These are phyloP conservation scores for Tuta absoluta DNA, from an alignment of 2,888 invertebrate genomes.

Conservation along the genomic window DNA sequence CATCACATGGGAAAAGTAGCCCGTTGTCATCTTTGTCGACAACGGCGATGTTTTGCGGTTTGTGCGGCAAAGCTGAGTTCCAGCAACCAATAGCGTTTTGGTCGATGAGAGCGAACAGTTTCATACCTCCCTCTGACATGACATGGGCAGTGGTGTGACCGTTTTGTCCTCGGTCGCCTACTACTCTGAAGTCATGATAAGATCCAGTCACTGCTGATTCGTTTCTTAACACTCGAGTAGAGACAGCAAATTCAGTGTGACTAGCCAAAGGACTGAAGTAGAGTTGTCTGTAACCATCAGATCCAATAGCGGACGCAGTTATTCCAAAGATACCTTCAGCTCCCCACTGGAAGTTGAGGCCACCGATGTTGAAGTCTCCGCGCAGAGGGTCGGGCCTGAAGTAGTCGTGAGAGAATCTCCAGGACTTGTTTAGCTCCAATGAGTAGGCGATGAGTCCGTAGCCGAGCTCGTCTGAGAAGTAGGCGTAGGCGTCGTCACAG, in stretches of 20 bases:
- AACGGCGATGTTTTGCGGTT: slow-evolving; percentile 84
- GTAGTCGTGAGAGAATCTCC: slow-evolving; percentile 89
- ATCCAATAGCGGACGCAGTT: slow-evolving; percentile 84
- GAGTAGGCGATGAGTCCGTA: slow-evolving; percentile 91
- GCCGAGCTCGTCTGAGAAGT: slow-evolving; percentile 90
- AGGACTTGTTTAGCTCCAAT: slow-evolving; percentile 87
- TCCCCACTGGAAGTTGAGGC: slow-evolving; percentile 92
- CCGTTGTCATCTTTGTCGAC: slow-evolving; percentile 88
- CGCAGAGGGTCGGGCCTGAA: slow-evolving; percentile 91
- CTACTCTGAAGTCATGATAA: slow-evolving; percentile 85
- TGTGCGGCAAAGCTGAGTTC: slow-evolving; percentile 85
- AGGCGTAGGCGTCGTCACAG: slow-evolving; percentile 89
- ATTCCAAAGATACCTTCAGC: slow-evolving; percentile 91
- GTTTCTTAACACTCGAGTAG: slow-evolving; percentile 87
- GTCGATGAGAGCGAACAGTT: slow-evolving; percentile 89
- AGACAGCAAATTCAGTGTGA: slow-evolving; percentile 88
- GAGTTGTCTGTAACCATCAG: slow-evolving; percentile 86
- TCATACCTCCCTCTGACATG: slow-evolving; percentile 87
- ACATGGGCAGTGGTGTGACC: slow-evolving; percentile 87
- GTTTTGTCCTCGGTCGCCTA: slow-evolving; percentile 84
- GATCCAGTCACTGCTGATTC: slow-evolving; percentile 84
- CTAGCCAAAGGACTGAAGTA: slow-evolving; percentile 91
- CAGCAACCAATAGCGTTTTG: slow-evolving; percentile 92
- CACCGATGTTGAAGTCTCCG: slow-evolving; percentile 89
- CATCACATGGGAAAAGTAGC: slow-evolving; percentile 89